Conservation (phyloP, 2,113 vertebrate species). For the Phyllopteryx taeniolatus region DNA sequence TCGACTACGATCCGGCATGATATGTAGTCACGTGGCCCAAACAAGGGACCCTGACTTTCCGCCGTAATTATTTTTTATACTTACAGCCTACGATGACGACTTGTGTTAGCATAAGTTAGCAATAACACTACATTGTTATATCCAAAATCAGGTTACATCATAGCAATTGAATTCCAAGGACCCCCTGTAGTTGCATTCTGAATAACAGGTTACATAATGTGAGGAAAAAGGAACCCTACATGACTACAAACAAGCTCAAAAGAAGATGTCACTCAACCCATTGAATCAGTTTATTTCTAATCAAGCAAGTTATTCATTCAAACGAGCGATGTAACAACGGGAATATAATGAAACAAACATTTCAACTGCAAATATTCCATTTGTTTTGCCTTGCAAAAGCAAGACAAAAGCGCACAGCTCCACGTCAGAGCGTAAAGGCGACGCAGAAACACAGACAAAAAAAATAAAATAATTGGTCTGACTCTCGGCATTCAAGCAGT, state of each 20-base stretch:
- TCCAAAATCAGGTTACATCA: too few species aligned
- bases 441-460: constrained; percentile 10
- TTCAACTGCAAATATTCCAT: neutral
- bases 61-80: too few species aligned
- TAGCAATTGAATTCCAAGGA: too few species aligned
- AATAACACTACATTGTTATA: too few species aligned
- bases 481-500: neutral
- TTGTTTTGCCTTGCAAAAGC: constrained; percentile 22
- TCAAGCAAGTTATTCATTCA: constrained; percentile 53
- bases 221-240: neutral
- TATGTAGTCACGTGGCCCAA: too few species aligned
- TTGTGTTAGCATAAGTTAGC: too few species aligned
- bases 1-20: too few species aligned
- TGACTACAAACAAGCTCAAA: too few species aligned
- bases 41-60: too few species aligned
- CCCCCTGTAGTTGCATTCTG: neutral
- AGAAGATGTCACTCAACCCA: neutral
- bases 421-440: constrained; percentile 28
- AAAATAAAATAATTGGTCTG: neutral
- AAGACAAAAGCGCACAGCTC: constrained; percentile 43
- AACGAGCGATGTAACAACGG: constrained; percentile 30
- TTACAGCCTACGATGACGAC: too few species aligned
- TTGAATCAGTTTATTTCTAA: constrained; percentile 62
- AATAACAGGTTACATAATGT: neutral
- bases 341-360: constrained; percentile 36